Evolutionary conservation across 2,888 invertebrate species (phyloP).

Genomic region (Taenaris catops): DNA sequence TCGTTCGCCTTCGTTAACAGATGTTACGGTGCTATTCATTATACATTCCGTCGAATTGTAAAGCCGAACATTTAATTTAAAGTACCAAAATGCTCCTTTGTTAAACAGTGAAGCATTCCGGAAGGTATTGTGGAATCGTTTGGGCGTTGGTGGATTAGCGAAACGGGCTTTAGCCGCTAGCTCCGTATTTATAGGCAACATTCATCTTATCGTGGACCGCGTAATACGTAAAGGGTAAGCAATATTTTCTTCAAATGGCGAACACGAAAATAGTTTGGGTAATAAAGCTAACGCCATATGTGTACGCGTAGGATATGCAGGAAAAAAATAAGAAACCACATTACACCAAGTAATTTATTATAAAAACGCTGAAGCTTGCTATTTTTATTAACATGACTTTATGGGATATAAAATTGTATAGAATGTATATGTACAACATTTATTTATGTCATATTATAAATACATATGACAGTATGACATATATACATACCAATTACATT

Average conservation of each 20-base stretch:
- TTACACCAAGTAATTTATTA: too few relatives aligned
- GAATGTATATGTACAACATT: too few relatives aligned
- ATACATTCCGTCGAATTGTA: constrained; percentile 79
- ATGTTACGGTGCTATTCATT: constrained; percentile 80
- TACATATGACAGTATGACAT: too few relatives aligned
- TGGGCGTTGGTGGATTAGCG: constrained; percentile 53
- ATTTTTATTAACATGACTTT: too few relatives aligned
- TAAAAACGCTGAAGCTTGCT: too few relatives aligned
- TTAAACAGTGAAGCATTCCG: constrained; percentile 62
- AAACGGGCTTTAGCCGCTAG: constrained; percentile 39
- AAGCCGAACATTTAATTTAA: constrained; percentile 79
- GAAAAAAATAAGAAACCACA: too few relatives aligned
- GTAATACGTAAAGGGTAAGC: constrained; percentile 57
- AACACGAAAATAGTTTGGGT: constrained; percentile 26
- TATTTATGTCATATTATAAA: too few relatives aligned
- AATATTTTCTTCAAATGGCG: constrained; percentile 31
- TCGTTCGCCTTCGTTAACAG: constrained; percentile 80
- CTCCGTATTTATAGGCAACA: constrained; percentile 48
- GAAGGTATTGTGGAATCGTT: constrained; percentile 56
- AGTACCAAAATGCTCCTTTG: constrained; percentile 72
- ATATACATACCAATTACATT: too few relatives aligned
- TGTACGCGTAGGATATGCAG: background rate
- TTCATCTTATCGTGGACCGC: constrained; percentile 49
- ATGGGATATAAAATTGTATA: too few relatives aligned
- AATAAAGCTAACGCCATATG: constrained; percentile 40